Evolutionary conservation across 2,888 invertebrate genomes (phyloP).

Genomic region (Polyommatus icarus): DNA sequence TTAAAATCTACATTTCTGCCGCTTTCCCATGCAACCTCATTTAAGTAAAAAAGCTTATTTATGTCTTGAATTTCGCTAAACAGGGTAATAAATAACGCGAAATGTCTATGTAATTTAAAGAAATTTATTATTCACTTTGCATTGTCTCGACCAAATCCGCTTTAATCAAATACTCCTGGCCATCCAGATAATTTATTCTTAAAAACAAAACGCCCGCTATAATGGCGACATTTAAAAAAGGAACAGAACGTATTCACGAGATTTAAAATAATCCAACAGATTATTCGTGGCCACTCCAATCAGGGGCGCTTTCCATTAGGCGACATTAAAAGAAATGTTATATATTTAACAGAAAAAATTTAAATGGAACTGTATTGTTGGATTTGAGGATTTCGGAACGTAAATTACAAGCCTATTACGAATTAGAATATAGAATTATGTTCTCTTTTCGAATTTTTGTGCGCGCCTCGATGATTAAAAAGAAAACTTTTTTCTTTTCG

Average conservation of each 20-base stretch:
- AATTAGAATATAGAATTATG: conserved; percentile 13
- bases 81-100: conserved; percentile 20
- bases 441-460: conserved; percentile 14
- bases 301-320: conserved; percentile 43
- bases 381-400: conserved; percentile 23
- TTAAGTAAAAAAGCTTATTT: conserved; percentile 4
- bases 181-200: conserved; percentile 27
- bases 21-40: too few species aligned
- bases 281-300: conserved; percentile 46
- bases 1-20: too few species aligned
- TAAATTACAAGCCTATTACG: conserved; percentile 18
- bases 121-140: conserved; percentile 24
- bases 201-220: conserved; percentile 28
- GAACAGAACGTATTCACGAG: conserved; percentile 36
- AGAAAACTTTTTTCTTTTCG: not conserved
- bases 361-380: conserved; percentile 18
- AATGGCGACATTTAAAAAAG: conserved; percentile 37
- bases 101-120: conserved; percentile 28
- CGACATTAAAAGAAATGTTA: conserved; percentile 36
- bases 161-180: conserved; percentile 29
- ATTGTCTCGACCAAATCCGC: conserved; percentile 25
- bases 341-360: conserved; percentile 35
- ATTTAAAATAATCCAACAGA: conserved; percentile 44
- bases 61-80: conserved; percentile 21
- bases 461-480: not conserved